Evolutionary conservation across 2,113 vertebrate species (phyloP), one percentile per base, ranked within the genome.

Genomic region (Sylvicapra grimmia): DNA sequence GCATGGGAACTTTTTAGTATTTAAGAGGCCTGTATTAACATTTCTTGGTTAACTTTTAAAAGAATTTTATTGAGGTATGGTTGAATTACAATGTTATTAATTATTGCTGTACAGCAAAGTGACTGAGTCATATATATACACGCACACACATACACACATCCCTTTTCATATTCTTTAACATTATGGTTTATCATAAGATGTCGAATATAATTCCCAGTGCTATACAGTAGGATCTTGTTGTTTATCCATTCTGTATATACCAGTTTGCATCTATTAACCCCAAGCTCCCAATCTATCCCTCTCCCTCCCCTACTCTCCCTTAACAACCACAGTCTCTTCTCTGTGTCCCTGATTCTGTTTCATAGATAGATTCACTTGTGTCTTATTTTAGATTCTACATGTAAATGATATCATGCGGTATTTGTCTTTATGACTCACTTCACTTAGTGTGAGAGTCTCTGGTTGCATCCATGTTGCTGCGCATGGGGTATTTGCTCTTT

Each of bases 1-100:
- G n/a, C 4, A 53, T 47, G 12, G 8, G 23, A 63, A 8, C 23
- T 18, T 93, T 93, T 86, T 92, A 63, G 27, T 85, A 86, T 89
- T 86, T 94, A 75, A 91, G 36, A 56, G 14, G 47, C 5, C 11
- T 12, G 8, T 51, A 47, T 86, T 95, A 83, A 83, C 23, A 54
- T 86, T 91, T 96, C 18, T 53, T 86, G n/a, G 40, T 80, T 49
- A 72, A 72, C 44, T 93, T 91, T 56, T 80, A n/a, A 68, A 53
- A 36, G 7, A 80, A 51, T 31, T 49, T 80, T 80, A 31, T 31
- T 80, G 44, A 58, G 31, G 49, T 83, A n/a, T 53, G 49, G 31
- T 33, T 80, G 47, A 80, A 80, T 80, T 80, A 51, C 47, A 33
- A 1, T 80, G 29, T 80, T 80, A 31, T 80, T 80, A 3, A 80